A percentile compares a stretch with the other conserved stretches of the same genome.
Conservation (phyloP, 2,113 vertebrate species). For the Guaruba guarouba region DNA sequence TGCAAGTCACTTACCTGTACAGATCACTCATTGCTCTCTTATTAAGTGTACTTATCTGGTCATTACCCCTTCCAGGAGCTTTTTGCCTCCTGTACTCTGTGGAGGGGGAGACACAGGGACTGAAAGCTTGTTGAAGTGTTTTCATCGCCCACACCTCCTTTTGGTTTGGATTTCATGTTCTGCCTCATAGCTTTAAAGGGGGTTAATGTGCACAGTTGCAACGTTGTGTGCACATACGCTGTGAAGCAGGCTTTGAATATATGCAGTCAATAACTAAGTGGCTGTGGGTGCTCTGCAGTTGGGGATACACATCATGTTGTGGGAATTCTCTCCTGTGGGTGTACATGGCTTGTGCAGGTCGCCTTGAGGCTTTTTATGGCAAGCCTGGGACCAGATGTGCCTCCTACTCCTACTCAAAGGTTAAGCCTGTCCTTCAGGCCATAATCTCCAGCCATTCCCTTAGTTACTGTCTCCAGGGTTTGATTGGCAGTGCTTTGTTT, state of each 20-base stretch:
- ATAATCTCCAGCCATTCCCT: not conserved
- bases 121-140: not conserved
- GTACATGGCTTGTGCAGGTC: not conserved
- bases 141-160: not conserved
- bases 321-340: not conserved
- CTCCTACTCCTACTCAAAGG: not conserved
- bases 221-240: not conserved
- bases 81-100: not conserved
- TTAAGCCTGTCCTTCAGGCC: not conserved
- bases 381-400: not conserved
- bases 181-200: not conserved
- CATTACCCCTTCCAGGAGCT: not conserved
- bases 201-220: not conserved
- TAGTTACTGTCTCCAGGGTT: not conserved
- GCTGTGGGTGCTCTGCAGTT: not conserved
- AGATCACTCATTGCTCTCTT: not conserved
- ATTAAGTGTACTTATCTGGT: not conserved
- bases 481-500: constrained; percentile 8
- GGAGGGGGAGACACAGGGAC: not conserved
- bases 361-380: not conserved
- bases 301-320: not conserved
- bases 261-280: not conserved
- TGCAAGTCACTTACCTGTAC: not conserved
- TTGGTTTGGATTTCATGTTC: not conserved
- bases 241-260: not conserved